Evolutionary conservation across 1,140 invertebrate species (phyloP), one percentile per base, ranked within the genome.

Genomic region (Orussus abietinus): DNA sequence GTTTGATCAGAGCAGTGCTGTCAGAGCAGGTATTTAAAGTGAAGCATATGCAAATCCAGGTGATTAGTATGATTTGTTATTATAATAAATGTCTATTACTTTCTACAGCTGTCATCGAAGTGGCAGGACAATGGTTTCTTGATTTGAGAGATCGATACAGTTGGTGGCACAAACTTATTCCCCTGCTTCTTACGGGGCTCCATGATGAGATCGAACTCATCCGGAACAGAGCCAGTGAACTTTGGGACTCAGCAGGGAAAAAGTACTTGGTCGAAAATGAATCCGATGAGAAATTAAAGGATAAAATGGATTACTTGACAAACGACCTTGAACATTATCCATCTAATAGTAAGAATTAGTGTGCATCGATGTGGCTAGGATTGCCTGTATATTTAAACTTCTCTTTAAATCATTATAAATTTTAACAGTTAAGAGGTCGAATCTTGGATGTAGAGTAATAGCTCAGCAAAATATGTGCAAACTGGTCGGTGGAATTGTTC

Each of bases 201-300:
- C 79, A 80, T 51, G 88, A 92, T 71, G 83, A 87, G 43, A 75
- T 83, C 2, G 66, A 73, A 22, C 78, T 82, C 26, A 81, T 87
- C 10, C 66, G 75, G 28, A 55, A 69, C 19, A 62, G 77, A 53
- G 79, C 84, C 20, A 55, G 68, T 18, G 55, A 72, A 3, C 56
- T 85, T 3, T 92, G 88, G 88, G 62, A 79, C 31, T 63, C 77
- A 60, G 78, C 79, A 29, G 88, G 88, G 34, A 48, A 76, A 18
- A 78, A 81, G 29, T 92, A 82, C 67, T 72, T 82, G 38, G 61
- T 78, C 32, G 88, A 92, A 66, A 92, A 91, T 73, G 80, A 89
- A 54, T 73, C 78, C 10, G 85, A 90, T 50, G 59, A 86, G 10
- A 86, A 84, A 56, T 63, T 84, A 4, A 85, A 84, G 60, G 83